Percentiles rank a stretch among this genome's conserved stretches.
phyloP scores from a whole-genome alignment of 2,113 vertebrate species.

The Phalacrocorax pelagicus region DNA sequence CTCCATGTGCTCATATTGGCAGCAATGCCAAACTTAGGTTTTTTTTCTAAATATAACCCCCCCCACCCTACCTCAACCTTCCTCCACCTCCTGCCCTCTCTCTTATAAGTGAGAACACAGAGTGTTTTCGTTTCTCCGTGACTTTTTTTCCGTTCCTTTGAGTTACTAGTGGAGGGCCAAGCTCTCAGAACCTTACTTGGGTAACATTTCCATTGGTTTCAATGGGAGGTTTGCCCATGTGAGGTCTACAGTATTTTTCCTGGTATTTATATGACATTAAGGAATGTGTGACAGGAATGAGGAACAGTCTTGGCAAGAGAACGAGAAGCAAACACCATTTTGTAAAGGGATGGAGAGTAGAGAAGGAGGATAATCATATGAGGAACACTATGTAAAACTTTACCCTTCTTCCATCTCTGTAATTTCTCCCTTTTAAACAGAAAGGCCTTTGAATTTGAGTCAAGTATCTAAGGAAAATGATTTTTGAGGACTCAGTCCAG shows the following conservation, averaged over 20 bases:
- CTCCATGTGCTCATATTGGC: conserved; percentile 38
- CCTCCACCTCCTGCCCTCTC: background rate
- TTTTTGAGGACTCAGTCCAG: background rate
- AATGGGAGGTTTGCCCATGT: background rate
- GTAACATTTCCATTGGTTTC: conserved; percentile 15
- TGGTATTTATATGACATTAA: conserved; percentile 4
- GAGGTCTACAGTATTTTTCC: background rate
- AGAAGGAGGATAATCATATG: background rate
- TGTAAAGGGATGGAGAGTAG: background rate
- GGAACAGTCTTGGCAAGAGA: background rate
- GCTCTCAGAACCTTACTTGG: background rate
- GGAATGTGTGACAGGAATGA: conserved; percentile 24
- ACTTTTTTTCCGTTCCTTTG: background rate
- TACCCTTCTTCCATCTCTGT: background rate
- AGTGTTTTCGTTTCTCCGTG: background rate
- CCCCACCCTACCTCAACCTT: background rate
- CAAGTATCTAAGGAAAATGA: conserved; percentile 8
- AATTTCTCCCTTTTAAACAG: background rate
- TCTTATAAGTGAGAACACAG: background rate
- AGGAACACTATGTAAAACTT: background rate
- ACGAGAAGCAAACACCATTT: background rate
- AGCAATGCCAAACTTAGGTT: background rate
- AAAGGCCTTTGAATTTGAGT: background rate
- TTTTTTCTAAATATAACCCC: conserved; percentile 26
- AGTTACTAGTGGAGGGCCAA: background rate